Percentiles rank a stretch among this genome's conserved stretches.
Conservation (phyloP, 2,113 vertebrate species). For the Asarcornis scutulata region DNA sequence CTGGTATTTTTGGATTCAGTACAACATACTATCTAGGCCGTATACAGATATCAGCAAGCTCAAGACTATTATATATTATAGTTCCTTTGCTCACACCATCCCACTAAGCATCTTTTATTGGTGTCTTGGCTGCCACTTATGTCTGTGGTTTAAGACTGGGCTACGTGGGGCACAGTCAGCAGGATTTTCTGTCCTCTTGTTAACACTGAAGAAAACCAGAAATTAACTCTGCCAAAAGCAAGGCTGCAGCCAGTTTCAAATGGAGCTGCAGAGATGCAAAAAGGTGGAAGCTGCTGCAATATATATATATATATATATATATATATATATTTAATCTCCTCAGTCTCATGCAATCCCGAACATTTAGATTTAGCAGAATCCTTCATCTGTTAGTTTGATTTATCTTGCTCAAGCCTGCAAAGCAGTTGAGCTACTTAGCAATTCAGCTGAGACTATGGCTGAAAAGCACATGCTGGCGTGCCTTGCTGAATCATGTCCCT, state of each 20-base stretch:
- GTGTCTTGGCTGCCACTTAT: slow-evolving; percentile 23
- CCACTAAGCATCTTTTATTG: slow-evolving; percentile 41
- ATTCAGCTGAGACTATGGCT: background rate
- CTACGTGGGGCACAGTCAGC: background rate
- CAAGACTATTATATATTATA: slow-evolving; percentile 17
- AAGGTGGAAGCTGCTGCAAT: background rate
- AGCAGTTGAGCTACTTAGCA: slow-evolving; percentile 1
- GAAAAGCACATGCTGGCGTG: background rate
- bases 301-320: background rate
- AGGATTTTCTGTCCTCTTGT: slow-evolving; percentile 15
- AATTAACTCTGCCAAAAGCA: background rate
- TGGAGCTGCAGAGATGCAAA: background rate
- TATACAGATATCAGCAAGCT: background rate
- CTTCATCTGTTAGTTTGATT: slow-evolving; percentile 12
- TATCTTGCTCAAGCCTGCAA: background rate
- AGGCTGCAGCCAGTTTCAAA: background rate
- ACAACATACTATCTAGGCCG: background rate
- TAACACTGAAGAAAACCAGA: slow-evolving; percentile 3
- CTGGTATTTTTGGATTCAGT: background rate
- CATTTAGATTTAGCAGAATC: slow-evolving; percentile 31
- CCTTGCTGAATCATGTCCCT: background rate
- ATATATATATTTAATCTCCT: background rate
- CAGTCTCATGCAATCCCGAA: background rate
- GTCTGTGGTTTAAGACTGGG: slow-evolving; percentile 20
- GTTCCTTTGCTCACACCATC: slow-evolving; percentile 32